Evolutionary conservation across 2,797 vertebrate genomes (phyloP).

Genomic region (Pseudotriccus pelzelni): DNA sequence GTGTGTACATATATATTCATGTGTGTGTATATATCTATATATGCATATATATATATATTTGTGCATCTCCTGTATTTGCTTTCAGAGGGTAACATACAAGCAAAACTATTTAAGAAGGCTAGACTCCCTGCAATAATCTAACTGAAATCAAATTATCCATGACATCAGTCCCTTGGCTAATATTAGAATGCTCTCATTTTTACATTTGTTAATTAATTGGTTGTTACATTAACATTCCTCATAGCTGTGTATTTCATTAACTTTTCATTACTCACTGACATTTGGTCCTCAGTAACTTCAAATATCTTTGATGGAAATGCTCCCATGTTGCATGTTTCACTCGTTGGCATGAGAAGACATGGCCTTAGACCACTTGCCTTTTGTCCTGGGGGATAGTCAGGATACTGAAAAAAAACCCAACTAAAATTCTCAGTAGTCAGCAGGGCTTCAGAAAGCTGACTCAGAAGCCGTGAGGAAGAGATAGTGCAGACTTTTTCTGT

Average conservation of each 20-base stretch:
- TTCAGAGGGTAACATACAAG: neutral
- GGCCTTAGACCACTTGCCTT: neutral
- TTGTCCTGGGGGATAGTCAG: neutral
- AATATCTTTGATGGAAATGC: neutral
- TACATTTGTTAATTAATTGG: neutral
- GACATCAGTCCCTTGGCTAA: neutral
- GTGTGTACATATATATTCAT: neutral
- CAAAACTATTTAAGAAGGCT: neutral
- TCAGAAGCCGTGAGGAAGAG: neutral
- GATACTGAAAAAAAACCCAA: neutral
- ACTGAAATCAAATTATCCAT: neutral
- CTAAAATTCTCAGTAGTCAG: neutral
- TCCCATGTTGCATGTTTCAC: neutral
- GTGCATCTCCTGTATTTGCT: neutral
- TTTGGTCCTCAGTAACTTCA: neutral
- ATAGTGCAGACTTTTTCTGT: neutral
- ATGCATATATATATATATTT: neutral
- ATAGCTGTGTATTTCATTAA: neutral
- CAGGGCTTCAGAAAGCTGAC: neutral
- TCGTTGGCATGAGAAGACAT: neutral
- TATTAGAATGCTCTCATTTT: neutral
- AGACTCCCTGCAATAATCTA: neutral
- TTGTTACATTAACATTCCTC: neutral
- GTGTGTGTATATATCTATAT: rapidly evolving
- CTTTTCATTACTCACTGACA: neutral